Percentiles rank a stretch among this genome's conserved stretches.
Evolutionary conservation across 2,797 vertebrate genomes (phyloP).

Genomic region (Gymnocypris eckloni): DNA sequence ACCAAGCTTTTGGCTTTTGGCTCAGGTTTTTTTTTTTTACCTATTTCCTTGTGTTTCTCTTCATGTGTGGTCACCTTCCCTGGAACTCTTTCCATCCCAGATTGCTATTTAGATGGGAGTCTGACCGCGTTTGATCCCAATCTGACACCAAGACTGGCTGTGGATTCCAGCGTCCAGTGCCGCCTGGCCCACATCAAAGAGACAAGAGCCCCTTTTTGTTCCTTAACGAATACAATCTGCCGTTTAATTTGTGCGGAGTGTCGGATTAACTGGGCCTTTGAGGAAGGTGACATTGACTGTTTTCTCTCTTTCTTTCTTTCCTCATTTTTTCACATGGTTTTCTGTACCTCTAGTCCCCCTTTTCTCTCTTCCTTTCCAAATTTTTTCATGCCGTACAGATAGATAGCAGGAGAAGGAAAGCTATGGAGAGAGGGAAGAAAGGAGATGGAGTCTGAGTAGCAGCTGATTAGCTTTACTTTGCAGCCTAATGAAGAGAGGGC

Average conservation of each 20-base stretch:
- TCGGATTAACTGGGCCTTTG: constrained; percentile 37
- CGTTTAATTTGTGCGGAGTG: constrained; percentile 47
- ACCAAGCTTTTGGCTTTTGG: constrained; percentile 42
- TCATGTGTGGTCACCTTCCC: constrained; percentile 58
- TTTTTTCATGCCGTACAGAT: constrained; percentile 36
- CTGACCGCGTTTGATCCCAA: constrained; percentile 42
- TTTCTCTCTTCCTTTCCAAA: not conserved
- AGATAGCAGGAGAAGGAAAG: not conserved
- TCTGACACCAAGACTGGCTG: constrained; percentile 31
- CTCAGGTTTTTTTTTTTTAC: not conserved
- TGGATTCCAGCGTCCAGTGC: constrained; percentile 38
- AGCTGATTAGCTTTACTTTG: constrained; percentile 46
- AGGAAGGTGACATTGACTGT: constrained; percentile 49
- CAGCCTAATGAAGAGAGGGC: constrained; percentile 52
- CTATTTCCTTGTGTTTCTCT: constrained; percentile 37
- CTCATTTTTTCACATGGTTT: constrained; percentile 13
- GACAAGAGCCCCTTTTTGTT: constrained; percentile 37
- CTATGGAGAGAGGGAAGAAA: not conserved
- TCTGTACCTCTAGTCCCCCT: not conserved
- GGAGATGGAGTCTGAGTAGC: constrained; percentile 6
- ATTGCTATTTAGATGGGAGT: constrained; percentile 35
- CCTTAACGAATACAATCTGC: constrained; percentile 48
- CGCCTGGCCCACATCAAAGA: constrained; percentile 46
- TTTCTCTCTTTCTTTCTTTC: not conserved
- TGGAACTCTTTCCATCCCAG: not conserved